A percentile compares a stretch with the other conserved stretches of the same genome.
Evolutionary conservation across 2,888 invertebrate genomes (phyloP).

Genomic region (Scrobipalpa atriplicella): DNA sequence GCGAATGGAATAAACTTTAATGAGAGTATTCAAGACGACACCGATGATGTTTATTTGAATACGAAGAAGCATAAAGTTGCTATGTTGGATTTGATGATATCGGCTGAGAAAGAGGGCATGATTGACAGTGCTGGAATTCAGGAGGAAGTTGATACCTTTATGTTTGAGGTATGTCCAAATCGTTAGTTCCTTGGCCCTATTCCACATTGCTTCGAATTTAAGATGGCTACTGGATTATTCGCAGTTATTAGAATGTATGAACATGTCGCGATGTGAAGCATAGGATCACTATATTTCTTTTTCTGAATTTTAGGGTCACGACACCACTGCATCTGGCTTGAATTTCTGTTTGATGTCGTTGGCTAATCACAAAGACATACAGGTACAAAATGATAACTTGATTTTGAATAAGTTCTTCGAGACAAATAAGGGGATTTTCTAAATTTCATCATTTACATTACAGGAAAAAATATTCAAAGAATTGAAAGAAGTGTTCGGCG

Average conservation of each 20-base stretch:
- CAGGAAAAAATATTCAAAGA: slow-evolving; percentile 85
- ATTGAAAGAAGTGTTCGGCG: slow-evolving; percentile 84
- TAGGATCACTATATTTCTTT: background rate
- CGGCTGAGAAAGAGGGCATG: slow-evolving; percentile 67
- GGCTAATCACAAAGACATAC: slow-evolving; percentile 63
- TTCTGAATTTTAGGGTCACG: slow-evolving; percentile 72
- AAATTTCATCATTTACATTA: background rate
- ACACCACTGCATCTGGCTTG: slow-evolving; percentile 73
- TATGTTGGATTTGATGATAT: slow-evolving; percentile 63
- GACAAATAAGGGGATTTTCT: background rate
- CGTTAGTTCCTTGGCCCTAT: too few relatives aligned
- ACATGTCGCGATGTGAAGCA: too few relatives aligned
- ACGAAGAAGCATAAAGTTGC: slow-evolving; percentile 65
- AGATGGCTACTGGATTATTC: too few relatives aligned
- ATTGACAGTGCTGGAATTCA: slow-evolving; percentile 78
- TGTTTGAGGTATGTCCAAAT: slow-evolving; percentile 83
- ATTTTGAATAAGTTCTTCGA: background rate
- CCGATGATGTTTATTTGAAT: slow-evolving; percentile 44
- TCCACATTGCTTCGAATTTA: background rate
- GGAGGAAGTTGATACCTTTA: slow-evolving; percentile 85
- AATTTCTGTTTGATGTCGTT: slow-evolving; percentile 68
- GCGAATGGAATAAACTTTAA: slow-evolving; percentile 32
- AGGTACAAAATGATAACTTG: slow-evolving; percentile 46
- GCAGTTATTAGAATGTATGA: too few relatives aligned
- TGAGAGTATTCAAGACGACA: slow-evolving; percentile 35